phyloP scores from a whole-genome alignment of 2,797 vertebrate genomes.

The Acrocephalus scirpaceus region DNA sequence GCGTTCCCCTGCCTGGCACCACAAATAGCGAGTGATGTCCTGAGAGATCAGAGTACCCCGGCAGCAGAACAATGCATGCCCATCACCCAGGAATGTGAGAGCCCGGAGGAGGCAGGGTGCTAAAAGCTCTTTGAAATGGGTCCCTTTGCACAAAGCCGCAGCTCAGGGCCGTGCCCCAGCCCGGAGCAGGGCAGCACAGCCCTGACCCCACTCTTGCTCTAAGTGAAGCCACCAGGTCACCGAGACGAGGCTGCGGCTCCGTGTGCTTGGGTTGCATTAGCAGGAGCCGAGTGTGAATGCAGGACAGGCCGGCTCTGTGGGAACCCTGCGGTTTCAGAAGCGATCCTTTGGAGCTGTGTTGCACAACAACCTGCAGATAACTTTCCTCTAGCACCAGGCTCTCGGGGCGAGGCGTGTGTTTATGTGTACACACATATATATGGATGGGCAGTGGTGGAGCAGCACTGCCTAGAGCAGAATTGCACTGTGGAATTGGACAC shows the following conservation, averaged over 20 bases:
- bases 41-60: background rate
- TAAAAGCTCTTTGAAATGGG: background rate
- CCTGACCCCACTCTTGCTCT: background rate
- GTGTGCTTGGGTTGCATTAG: background rate
- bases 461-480: background rate
- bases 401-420: accelerated
- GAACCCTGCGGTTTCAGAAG: background rate
- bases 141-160: background rate
- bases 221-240: background rate
- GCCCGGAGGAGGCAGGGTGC: background rate
- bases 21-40: background rate
- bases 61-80: accelerated
- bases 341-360: background rate
- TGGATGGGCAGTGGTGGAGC: background rate
- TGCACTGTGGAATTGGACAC: background rate
- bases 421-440: background rate
- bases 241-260: accelerated
- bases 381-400: background rate
- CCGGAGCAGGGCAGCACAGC: background rate
- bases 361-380: background rate
- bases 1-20: background rate
- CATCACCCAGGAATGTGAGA: background rate
- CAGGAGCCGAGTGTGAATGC: background rate
- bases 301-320: background rate
- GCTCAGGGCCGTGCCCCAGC: background rate